phyloP scores from a whole-genome alignment of 2,888 invertebrate genomes.

The Eumerus sabulonum region DNA sequence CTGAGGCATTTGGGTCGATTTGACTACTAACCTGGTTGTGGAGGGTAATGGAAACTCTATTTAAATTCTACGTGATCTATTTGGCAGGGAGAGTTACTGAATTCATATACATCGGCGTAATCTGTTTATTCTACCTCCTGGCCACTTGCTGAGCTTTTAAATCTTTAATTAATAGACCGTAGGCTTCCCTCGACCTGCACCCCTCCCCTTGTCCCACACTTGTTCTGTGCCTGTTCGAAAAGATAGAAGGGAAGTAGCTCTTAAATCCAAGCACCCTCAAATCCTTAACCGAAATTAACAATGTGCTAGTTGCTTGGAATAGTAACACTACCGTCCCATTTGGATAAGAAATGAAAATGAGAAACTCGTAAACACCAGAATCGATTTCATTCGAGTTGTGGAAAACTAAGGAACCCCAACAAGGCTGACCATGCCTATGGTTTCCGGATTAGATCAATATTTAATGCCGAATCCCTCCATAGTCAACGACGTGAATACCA shows the following conservation, averaged over 20 bases:
- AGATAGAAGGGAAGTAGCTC: no score
- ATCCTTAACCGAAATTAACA: no score
- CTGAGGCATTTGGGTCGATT: no score
- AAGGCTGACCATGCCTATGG: conserved; percentile 35
- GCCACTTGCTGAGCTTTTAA: neutral
- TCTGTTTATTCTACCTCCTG: neutral
- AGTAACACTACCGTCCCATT: neutral
- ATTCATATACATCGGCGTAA: neutral
- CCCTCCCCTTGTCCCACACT: neutral
- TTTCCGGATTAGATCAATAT: conserved; percentile 62
- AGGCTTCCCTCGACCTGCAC: neutral
- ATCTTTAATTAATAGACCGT: neutral
- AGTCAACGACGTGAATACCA: conserved; percentile 46
- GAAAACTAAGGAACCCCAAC: conserved; percentile 30
- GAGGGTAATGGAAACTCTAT: conserved; percentile 8
- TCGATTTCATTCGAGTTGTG: conserved; percentile 46
- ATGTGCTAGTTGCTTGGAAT: no score
- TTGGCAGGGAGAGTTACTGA: neutral
- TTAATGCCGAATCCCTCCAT: conserved; percentile 59
- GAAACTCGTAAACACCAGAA: conserved; percentile 65
- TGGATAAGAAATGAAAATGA: conserved; percentile 36
- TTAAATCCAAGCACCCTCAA: no score
- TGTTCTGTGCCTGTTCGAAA: neutral
- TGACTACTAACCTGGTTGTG: neutral
- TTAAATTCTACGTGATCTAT: conserved; percentile 2